A percentile compares a stretch with the other conserved stretches of the same genome.
Conservation (phyloP, 2,888 invertebrate species). For the Mamestra brassicae region DNA sequence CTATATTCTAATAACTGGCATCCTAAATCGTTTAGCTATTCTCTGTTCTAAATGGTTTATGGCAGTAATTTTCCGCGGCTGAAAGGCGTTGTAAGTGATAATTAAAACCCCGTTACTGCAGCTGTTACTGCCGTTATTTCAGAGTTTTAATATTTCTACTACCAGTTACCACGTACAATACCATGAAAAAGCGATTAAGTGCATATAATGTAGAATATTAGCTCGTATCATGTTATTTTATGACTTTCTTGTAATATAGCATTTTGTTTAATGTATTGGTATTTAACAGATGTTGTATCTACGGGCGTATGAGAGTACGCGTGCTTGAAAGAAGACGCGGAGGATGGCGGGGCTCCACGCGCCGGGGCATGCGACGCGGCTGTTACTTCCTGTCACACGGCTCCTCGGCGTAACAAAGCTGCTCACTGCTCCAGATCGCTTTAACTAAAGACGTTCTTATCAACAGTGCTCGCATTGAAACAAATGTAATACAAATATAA, state of each 20-base stretch:
- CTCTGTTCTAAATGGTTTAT: constrained; percentile 85
- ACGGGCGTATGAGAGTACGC: neutral
- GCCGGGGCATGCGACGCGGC: constrained; percentile 68
- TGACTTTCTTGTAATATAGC: constrained; percentile 47
- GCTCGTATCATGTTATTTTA: constrained; percentile 66
- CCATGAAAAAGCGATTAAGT: constrained; percentile 79
- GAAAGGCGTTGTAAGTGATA: constrained; percentile 88
- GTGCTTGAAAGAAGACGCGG: constrained; percentile 31
- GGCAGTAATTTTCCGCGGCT: constrained; percentile 85
- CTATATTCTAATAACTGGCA: constrained; percentile 80
- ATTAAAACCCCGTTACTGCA: constrained; percentile 88
- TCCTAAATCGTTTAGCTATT: constrained; percentile 83
- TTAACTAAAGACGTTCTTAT: constrained; percentile 66
- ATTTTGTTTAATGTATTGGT: constrained; percentile 22
- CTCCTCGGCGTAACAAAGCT: constrained; percentile 66
- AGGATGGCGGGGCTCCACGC: constrained; percentile 47
- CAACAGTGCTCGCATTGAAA: constrained; percentile 66
- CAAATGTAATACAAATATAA: constrained; percentile 74
- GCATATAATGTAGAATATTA: constrained; percentile 74
- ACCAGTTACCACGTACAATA: constrained; percentile 63
- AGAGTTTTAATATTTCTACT: constrained; percentile 82
- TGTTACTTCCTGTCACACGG: constrained; percentile 83
- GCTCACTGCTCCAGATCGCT: constrained; percentile 60
- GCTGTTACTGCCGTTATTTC: constrained; percentile 86
- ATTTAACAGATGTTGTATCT: constrained; percentile 1